These are phyloP conservation scores for Gortyna flavago DNA, from an alignment of 2,888 invertebrate species.

Conservation along the genomic window DNA sequence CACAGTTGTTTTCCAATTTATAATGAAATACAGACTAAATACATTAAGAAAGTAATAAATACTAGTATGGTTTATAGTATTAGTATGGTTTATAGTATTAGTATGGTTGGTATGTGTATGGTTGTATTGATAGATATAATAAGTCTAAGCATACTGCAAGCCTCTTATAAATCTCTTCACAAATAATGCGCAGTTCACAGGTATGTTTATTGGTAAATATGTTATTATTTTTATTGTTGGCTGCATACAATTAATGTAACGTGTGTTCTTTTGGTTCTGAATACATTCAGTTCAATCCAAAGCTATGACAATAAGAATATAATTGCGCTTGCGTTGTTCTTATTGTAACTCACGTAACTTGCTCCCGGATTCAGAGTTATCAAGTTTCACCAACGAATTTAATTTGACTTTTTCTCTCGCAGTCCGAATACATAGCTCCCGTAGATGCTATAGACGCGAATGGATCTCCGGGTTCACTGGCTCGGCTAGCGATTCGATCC, in stretches of 20 bases:
- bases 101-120: too few species aligned
- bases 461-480: too few species aligned
- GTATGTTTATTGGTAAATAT: not conserved
- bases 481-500: not conserved
- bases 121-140: too few species aligned
- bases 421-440: too few species aligned
- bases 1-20: too few species aligned
- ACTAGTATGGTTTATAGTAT: too few species aligned
- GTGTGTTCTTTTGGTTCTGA: not conserved
- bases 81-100: too few species aligned
- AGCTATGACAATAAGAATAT: not conserved
- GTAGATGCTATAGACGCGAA: too few species aligned
- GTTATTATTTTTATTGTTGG: conserved; percentile 2
- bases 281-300: not conserved
- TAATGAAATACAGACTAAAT: too few species aligned
- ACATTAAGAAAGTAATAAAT: too few species aligned
- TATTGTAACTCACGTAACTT: not conserved
- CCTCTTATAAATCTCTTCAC: not conserved
- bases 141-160: not conserved
- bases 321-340: not conserved
- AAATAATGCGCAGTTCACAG: not conserved
- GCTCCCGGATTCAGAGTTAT: not conserved
- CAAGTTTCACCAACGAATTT: too few species aligned
- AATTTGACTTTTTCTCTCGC: too few species aligned
- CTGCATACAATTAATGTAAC: not conserved